phyloP scores from a whole-genome alignment of 2,888 invertebrate genomes.

The Orthosia gothica region DNA sequence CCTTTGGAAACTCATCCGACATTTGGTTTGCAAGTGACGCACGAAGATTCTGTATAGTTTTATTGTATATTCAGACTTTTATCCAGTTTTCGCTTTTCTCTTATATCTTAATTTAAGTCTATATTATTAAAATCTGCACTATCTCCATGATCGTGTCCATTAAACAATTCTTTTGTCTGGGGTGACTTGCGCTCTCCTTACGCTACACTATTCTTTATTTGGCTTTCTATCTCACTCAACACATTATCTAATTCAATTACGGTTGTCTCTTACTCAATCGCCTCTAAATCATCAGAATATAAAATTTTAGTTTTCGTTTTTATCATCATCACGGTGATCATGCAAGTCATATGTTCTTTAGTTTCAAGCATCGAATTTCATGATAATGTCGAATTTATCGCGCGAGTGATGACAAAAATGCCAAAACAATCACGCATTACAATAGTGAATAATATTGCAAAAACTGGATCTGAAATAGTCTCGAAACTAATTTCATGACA shows the following conservation, averaged over 20 bases:
- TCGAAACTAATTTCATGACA: slow-evolving; percentile 3
- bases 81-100: slow-evolving; percentile 40
- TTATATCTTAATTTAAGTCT: slow-evolving; percentile 54
- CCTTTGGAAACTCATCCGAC: slow-evolving; percentile 32
- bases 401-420: not conserved
- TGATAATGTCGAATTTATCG: not conserved
- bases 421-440: not conserved
- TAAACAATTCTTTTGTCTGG: slow-evolving; percentile 81
- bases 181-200: slow-evolving; percentile 78
- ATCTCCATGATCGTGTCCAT: slow-evolving; percentile 73
- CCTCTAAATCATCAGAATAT: slow-evolving; percentile 6
- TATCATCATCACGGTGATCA: not conserved
- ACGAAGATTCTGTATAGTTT: not conserved
- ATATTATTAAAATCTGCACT: slow-evolving; percentile 65
- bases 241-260: slow-evolving; percentile 64
- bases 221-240: slow-evolving; percentile 65
- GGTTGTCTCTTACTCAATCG: slow-evolving; percentile 26
- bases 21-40: slow-evolving; percentile 26
- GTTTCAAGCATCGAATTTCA: not conserved
- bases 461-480: not conserved
- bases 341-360: not conserved
- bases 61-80: not conserved
- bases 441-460: slow-evolving; percentile 8
- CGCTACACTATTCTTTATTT: slow-evolving; percentile 69
- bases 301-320: slow-evolving; percentile 11